These are phyloP conservation scores for Chrysochloris asiatica DNA, from an alignment of 2,113 vertebrate genomes.

Conservation along the genomic window DNA sequence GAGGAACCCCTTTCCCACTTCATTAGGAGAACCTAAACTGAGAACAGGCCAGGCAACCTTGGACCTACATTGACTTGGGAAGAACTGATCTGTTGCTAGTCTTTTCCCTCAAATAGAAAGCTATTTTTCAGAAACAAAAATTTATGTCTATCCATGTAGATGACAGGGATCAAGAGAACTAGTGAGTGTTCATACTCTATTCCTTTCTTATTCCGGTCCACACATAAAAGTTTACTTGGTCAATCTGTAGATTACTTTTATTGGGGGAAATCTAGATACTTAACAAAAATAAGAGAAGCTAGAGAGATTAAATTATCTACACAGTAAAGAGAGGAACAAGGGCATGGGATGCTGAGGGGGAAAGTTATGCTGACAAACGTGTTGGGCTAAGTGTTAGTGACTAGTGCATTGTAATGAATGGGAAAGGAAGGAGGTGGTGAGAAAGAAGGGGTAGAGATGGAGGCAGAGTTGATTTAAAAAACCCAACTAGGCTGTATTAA, in stretches of 20 bases:
- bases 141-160: not conserved
- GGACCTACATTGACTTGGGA: fast-evolving
- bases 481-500: not conserved
- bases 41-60: not conserved
- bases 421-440: not conserved
- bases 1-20: fast-evolving
- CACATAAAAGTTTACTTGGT: not conserved
- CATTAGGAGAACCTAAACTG: not conserved
- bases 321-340: not conserved
- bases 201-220: not conserved
- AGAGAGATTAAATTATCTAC: not conserved
- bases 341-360: not conserved
- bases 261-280: not conserved
- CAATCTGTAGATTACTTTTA: not conserved
- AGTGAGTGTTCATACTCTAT: not conserved
- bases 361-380: not conserved
- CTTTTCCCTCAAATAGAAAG: not conserved
- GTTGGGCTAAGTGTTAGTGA: not conserved
- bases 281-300: not conserved
- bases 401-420: not conserved
- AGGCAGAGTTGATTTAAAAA: too few species aligned
- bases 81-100: fast-evolving
- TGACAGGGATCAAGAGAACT: not conserved
- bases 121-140: too few species aligned
- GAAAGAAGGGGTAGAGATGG: not conserved